These are phyloP conservation scores for Parnassius glacialis DNA, from an alignment of 2,888 invertebrate genomes.

Conservation along the genomic window DNA sequence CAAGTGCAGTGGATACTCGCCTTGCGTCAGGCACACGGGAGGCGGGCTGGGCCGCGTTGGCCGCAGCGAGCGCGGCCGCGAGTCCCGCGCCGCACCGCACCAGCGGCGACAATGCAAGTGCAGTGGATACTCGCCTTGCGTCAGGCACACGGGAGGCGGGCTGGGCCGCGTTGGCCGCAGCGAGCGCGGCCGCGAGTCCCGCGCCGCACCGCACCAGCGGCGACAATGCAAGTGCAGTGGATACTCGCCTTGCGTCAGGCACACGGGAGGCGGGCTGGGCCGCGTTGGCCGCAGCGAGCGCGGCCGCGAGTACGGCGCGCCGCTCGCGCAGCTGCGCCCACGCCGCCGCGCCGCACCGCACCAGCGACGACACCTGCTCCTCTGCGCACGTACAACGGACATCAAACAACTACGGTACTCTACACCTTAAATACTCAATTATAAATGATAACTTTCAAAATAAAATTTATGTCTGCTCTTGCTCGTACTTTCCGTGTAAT, in stretches of 20 bases:
- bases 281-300: slow-evolving; percentile 34
- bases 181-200: neutral
- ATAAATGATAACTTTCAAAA: too few species aligned
- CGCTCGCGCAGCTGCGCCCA: slow-evolving; percentile 51
- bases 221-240: neutral
- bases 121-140: too few species aligned
- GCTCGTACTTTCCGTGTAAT: too few species aligned
- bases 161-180: too few species aligned
- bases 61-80: slow-evolving; percentile 1
- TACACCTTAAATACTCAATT: too few species aligned
- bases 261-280: neutral
- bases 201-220: neutral
- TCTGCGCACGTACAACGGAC: slow-evolving; percentile 38
- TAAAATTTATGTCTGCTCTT: too few species aligned
- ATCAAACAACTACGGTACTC: too few species aligned
- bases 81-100: neutral
- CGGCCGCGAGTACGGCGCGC: slow-evolving; percentile 45
- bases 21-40: too few species aligned
- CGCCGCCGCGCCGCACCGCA: slow-evolving; percentile 45
- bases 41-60: slow-evolving; percentile 12
- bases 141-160: too few species aligned
- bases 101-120: too few species aligned
- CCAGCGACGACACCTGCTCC: slow-evolving; percentile 47
- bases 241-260: neutral
- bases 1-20: too few species aligned